A percentile compares a stretch with the other conserved stretches of the same genome.
Evolutionary conservation across 2,113 vertebrate genomes (phyloP).

Genomic region (Oreochromis tanganicae): DNA sequence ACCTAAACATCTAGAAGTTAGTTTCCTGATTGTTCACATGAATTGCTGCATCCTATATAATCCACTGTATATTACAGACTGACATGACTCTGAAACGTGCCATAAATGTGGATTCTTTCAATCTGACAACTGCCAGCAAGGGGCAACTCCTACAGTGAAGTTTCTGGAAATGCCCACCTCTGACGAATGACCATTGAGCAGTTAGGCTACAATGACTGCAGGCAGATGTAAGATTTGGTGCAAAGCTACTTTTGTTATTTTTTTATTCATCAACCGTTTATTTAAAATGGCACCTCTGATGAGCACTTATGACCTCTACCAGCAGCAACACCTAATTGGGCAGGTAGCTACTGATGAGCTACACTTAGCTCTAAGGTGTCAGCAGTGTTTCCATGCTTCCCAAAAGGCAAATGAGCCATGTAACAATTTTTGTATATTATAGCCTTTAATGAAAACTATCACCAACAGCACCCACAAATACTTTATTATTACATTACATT

Average conservation of each 20-base stretch:
- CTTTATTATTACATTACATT: background rate
- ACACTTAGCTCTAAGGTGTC: background rate
- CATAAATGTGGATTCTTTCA: background rate
- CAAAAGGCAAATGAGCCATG: background rate
- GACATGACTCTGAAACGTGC: background rate
- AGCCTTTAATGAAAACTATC: background rate
- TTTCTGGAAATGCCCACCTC: background rate
- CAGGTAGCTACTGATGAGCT: background rate
- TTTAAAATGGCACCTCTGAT: background rate
- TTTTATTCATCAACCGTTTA: background rate
- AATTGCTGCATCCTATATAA: rapidly evolving
- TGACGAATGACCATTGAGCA: background rate
- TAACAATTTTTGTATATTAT: background rate
- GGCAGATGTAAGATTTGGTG: background rate
- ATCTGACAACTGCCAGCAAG: background rate
- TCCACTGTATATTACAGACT: background rate
- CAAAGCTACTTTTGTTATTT: background rate
- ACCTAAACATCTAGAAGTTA: background rate
- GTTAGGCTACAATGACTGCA: background rate
- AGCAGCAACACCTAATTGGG: background rate
- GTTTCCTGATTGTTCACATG: background rate
- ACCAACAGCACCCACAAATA: background rate
- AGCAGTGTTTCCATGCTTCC: background rate
- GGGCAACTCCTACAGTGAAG: background rate
- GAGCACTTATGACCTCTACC: background rate